Evolutionary conservation across 2,113 vertebrate genomes (phyloP), one percentile per base, ranked within the genome.

Genomic region (Plecturocebus donacophilus): DNA sequence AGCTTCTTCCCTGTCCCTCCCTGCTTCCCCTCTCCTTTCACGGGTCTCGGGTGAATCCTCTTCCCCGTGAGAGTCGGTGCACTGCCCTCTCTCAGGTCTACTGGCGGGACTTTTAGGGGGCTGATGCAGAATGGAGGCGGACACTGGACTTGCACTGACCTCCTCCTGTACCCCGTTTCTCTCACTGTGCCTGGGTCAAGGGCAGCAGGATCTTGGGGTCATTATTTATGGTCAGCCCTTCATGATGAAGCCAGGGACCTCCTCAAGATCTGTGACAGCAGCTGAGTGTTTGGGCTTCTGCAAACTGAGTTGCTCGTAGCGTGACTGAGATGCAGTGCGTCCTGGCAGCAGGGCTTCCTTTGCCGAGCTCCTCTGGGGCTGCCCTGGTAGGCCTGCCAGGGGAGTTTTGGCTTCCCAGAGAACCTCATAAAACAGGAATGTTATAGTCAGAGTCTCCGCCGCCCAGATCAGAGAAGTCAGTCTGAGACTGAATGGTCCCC

Each of bases 331-430:
- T 8, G 56, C 45, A 68, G 2, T 1, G 42, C 8, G 0, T 85
- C 56, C 52, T 83, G 49, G 73, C 85, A 84, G 32, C 17, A 1
- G 19, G 38, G 52, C 61, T 81, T 71, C 83, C 64, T 79, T 27
- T 83, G 30, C 88, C 3, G 56, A 12, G 20, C 38, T 94, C 91
- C 70, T 92, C 68, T 0, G 30, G 75, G 73, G 54, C 81, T 81
- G 81, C 77, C 79, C 85, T 85, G 38, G 35, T 93, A 32, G 13
- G 35, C 66, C 95, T 97, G 64, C 96, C 97, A 97, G 96, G 90
- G 92, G 92, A 98, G 87, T 96, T 93, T 89, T 97, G 96, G 77
- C 92, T 97, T 97, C 85, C 81, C 92, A 96, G 66, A 85, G 92
- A 97, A 90, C 47, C 90, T 97, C 27, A 1, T 84, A 94, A 97